Percentiles rank a stretch among this genome's conserved stretches.
Evolutionary conservation across 30 jellyfish, hydroid and myxozoan genomes (phyloP).

Genomic region (Aurelia aurita complex sp. Pacific): DNA sequence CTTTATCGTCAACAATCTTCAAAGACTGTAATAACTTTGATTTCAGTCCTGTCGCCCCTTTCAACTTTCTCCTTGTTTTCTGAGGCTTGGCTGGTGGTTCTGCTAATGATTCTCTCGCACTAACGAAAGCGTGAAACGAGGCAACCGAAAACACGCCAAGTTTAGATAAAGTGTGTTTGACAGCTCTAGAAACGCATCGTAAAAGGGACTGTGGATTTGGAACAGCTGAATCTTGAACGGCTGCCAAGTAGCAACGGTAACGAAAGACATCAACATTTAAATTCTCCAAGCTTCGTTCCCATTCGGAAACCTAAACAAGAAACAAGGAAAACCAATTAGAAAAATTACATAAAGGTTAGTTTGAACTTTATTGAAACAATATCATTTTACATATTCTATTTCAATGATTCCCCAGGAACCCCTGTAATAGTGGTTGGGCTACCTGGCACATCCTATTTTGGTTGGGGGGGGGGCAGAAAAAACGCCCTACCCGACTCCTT

Average conservation of each 20-base stretch:
- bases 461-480: no score
- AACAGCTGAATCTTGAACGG: conserved; percentile 67
- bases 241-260: conserved; percentile 78
- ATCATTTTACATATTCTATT: no score
- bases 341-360: no score
- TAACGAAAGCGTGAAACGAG: conserved; percentile 87
- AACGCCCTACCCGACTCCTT: no score
- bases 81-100: conserved; percentile 68
- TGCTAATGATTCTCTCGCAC: conserved; percentile 63
- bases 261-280: conserved; percentile 73
- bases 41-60: conserved; percentile 67
- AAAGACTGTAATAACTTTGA: conserved; percentile 78
- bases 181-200: conserved; percentile 75
- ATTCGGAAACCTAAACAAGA: conserved; percentile 72
- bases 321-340: not conserved
- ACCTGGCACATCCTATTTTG: no score
- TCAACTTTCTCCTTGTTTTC: conserved; percentile 59
- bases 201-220: conserved; percentile 94
- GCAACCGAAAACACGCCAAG: conserved; percentile 94
- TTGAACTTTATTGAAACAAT: no score
- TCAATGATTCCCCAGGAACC: no score
- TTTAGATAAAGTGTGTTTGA: conserved; percentile 89
- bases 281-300: conserved; percentile 93
- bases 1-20: conserved; percentile 78
- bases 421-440: no score